Percentiles rank a stretch among this genome's conserved stretches.
phyloP scores from a whole-genome alignment of 2,797 vertebrate genomes.

The Morelia viridis region DNA sequence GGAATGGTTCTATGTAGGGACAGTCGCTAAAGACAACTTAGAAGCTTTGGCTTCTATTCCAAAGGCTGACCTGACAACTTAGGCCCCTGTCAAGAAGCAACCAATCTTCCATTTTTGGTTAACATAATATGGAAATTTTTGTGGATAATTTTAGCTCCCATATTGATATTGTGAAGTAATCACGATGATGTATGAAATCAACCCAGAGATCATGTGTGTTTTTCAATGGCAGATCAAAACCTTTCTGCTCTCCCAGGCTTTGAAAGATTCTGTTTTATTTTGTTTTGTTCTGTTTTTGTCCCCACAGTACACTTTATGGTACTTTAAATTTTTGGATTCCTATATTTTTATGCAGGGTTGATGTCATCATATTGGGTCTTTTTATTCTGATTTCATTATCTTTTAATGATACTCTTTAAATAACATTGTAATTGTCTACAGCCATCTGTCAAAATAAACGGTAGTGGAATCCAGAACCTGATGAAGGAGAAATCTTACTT shows the following conservation, averaged over 20 bases:
- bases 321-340: not conserved
- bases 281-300: not conserved
- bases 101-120: constrained; percentile 3
- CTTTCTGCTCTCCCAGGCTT: not conserved
- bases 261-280: not conserved
- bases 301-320: not conserved
- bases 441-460: not conserved
- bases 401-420: not conserved
- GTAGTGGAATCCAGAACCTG: not conserved
- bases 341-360: not conserved
- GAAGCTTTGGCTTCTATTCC: not conserved
- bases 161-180: not conserved
- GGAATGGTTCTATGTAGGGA: not conserved
- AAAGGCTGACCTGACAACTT: not conserved
- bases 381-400: not conserved
- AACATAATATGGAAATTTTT: not conserved
- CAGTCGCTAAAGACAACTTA: not conserved
- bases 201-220: not conserved
- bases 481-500: not conserved
- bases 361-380: not conserved
- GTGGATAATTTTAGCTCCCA: not conserved
- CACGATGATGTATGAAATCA: not conserved
- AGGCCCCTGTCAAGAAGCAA: not conserved
- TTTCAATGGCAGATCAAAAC: not conserved
- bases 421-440: not conserved